Evolutionary conservation across 2,888 invertebrate genomes (phyloP).

Genomic region (Spodoptera picta): DNA sequence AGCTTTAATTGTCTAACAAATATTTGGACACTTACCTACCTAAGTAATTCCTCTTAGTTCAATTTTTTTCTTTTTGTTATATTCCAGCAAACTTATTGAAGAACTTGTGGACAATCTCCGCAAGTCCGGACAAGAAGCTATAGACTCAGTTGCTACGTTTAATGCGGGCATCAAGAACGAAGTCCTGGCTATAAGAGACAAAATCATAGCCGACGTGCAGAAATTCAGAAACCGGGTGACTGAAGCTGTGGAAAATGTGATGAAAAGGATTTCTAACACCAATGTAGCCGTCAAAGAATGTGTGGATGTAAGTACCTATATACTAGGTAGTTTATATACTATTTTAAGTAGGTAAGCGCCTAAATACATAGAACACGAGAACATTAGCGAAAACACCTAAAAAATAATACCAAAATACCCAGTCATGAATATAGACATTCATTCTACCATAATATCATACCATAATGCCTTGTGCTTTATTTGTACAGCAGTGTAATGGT

Average conservation of each 20-base stretch:
- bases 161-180: constrained; percentile 68
- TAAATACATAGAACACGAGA: too few relatives aligned
- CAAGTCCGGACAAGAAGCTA: constrained; percentile 70
- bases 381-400: too few relatives aligned
- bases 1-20: too few relatives aligned
- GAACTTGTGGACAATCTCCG: constrained; percentile 69
- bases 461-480: too few relatives aligned
- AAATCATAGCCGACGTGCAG: constrained; percentile 64
- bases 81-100: constrained; percentile 70
- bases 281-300: constrained; percentile 69
- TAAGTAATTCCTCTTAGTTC: too few relatives aligned
- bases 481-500: too few relatives aligned
- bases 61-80: neutral
- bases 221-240: constrained; percentile 66
- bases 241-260: constrained; percentile 65
- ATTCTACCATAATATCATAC: too few relatives aligned
- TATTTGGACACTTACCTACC: too few relatives aligned
- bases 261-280: constrained; percentile 67
- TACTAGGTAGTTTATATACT: neutral
- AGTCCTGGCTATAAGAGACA: constrained; percentile 60
- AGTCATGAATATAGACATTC: too few relatives aligned
- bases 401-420: too few relatives aligned
- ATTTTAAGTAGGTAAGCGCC: too few relatives aligned
- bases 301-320: constrained; percentile 69
- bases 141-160: constrained; percentile 67